A percentile compares a stretch with the other conserved stretches of the same genome.
These are phyloP conservation scores for Pitta sordida DNA, from an alignment of 2,113 vertebrate genomes.

Conservation along the genomic window DNA sequence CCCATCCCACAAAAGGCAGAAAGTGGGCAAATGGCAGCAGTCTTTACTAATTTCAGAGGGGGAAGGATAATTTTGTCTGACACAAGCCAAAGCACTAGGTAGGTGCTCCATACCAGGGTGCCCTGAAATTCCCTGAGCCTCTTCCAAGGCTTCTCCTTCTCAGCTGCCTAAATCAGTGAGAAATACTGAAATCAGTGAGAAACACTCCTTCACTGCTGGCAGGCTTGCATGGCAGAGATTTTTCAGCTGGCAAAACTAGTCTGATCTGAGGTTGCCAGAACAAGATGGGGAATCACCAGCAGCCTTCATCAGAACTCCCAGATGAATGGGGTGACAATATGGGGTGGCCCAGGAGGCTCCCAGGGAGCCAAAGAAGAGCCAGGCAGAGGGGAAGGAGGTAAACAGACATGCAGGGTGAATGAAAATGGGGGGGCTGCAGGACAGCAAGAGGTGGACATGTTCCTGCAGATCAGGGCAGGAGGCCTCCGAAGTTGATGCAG, in stretches of 20 bases:
- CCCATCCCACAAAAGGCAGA: background rate
- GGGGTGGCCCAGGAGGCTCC: background rate
- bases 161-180: background rate
- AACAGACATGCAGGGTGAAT: background rate
- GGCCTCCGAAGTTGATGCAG: background rate
- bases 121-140: accelerated
- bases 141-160: background rate
- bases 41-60: background rate
- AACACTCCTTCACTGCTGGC: background rate
- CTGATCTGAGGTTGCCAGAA: background rate
- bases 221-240: background rate
- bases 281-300: background rate
- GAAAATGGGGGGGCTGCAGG: background rate
- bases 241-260: background rate
- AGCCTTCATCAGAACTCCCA: background rate
- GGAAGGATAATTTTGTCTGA: background rate
- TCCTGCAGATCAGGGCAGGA: background rate
- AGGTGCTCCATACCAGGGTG: background rate
- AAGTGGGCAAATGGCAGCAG: background rate
- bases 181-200: background rate
- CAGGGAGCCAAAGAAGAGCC: background rate
- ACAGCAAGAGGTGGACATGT: accelerated
- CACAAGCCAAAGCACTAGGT: background rate
- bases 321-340: background rate
- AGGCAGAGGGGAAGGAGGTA: background rate